These are phyloP conservation scores for Nemotelus nigrinus DNA, from an alignment of 2,888 invertebrate species.

Conservation along the genomic window DNA sequence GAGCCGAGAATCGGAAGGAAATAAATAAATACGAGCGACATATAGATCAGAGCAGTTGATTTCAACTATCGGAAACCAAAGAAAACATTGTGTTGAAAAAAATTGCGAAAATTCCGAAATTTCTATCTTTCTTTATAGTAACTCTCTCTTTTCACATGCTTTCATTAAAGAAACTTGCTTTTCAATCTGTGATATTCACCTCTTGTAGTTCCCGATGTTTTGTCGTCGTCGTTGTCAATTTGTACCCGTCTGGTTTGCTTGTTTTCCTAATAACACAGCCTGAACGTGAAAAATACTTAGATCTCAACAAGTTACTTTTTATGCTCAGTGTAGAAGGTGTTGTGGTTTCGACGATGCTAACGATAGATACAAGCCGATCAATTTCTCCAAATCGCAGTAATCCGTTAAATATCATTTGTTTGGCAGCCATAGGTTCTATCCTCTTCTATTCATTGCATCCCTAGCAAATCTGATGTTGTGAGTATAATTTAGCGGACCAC, in stretches of 20 bases:
- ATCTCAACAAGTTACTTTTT: too few relatives aligned
- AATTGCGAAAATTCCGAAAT: conserved; percentile 44
- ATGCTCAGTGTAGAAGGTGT: too few relatives aligned
- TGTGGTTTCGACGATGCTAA: too few relatives aligned
- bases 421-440: too few relatives aligned
- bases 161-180: conserved; percentile 62
- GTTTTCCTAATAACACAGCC: conserved; percentile 7
- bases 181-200: conserved; percentile 71
- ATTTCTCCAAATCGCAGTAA: too few relatives aligned
- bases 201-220: conserved; percentile 63
- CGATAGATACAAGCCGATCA: too few relatives aligned
- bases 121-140: conserved; percentile 51
- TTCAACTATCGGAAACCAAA: not conserved
- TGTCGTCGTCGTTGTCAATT: conserved; percentile 57
- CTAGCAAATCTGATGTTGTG: too few relatives aligned
- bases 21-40: not conserved
- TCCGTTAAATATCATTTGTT: too few relatives aligned
- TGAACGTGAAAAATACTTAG: too few relatives aligned
- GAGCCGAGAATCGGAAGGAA: not conserved
- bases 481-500: too few relatives aligned
- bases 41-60: not conserved
- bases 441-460: too few relatives aligned
- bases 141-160: conserved; percentile 50
- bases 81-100: not conserved
- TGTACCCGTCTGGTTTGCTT: conserved; percentile 61